A percentile compares a stretch with the other conserved stretches of the same genome.
phyloP scores from a whole-genome alignment of 2,888 invertebrate genomes.

The Caenorhabditis sp. region DNA sequence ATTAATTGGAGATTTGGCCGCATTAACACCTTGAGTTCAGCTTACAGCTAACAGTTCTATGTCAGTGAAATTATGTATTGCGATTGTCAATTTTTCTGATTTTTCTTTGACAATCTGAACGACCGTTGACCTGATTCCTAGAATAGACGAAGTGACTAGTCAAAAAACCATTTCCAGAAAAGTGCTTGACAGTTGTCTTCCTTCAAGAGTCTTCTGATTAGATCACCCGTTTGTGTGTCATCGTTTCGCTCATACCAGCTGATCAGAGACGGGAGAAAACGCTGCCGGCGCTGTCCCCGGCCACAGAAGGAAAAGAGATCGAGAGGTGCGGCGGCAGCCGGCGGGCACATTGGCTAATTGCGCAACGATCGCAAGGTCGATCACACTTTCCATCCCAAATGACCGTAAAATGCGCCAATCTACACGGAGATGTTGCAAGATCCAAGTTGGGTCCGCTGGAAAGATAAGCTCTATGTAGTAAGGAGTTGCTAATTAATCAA shows the following conservation, averaged over 20 bases:
- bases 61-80: too few relatives aligned
- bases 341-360: constrained; percentile 64
- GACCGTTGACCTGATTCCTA: too few relatives aligned
- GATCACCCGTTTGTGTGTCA: constrained; percentile 19
- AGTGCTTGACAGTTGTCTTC: constrained; percentile 20
- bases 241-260: constrained; percentile 53
- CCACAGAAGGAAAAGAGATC: constrained; percentile 23
- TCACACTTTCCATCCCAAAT: constrained; percentile 62
- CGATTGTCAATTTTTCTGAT: too few relatives aligned
- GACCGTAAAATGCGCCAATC: constrained; percentile 61
- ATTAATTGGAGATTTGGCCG: too few relatives aligned
- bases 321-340: constrained; percentile 59
- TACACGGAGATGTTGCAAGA: constrained; percentile 45
- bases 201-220: constrained; percentile 16
- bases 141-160: too few relatives aligned
- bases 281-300: constrained; percentile 35
- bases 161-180: not conserved
- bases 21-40: too few relatives aligned
- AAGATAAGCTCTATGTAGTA: constrained; percentile 32
- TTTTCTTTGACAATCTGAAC: too few relatives aligned
- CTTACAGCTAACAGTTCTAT: too few relatives aligned
- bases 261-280: constrained; percentile 39
- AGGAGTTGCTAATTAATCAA: too few relatives aligned
- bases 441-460: not conserved
- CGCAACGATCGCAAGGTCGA: constrained; percentile 66